These are phyloP conservation scores for Staurois parvus DNA, from an alignment of 2,797 vertebrate species.

Conservation along the genomic window DNA sequence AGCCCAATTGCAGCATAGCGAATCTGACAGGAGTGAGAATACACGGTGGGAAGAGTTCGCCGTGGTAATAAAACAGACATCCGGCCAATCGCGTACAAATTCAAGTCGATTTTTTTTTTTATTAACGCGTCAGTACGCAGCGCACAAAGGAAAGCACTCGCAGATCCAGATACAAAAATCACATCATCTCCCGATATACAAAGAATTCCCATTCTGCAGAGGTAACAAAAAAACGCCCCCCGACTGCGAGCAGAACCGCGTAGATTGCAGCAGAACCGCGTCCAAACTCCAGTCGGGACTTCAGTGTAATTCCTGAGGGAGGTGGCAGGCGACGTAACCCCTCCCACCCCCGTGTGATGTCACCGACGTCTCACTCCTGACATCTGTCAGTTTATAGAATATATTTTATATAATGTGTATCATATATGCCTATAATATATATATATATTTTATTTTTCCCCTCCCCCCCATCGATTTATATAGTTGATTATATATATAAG, in stretches of 20 bases:
- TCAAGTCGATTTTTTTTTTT: constrained; percentile 42
- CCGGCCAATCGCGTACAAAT: background rate
- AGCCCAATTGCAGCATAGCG: too few relatives aligned
- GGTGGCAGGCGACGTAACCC: background rate
- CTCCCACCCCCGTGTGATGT: background rate
- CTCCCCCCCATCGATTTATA: too few relatives aligned
- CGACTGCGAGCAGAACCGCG: too few relatives aligned
- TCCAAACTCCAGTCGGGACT: background rate
- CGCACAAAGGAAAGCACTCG: background rate
- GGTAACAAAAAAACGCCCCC: too few relatives aligned
- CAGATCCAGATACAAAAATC: constrained; percentile 27
- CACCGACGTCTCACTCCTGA: background rate
- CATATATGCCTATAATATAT: background rate
- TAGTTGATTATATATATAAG: too few relatives aligned
- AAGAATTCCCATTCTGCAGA: constrained; percentile 8
- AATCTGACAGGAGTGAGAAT: too few relatives aligned
- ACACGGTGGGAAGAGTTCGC: too few relatives aligned
- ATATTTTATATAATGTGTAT: background rate
- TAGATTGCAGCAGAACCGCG: too few relatives aligned
- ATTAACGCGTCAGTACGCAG: constrained; percentile 11
- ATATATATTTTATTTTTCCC: background rate
- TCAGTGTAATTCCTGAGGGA: background rate
- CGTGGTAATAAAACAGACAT: too few relatives aligned
- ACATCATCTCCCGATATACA: constrained; percentile 21
- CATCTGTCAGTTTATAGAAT: too few relatives aligned